phyloP scores from a whole-genome alignment of 2,113 vertebrate species.

The Micronycteris hirsuta region DNA sequence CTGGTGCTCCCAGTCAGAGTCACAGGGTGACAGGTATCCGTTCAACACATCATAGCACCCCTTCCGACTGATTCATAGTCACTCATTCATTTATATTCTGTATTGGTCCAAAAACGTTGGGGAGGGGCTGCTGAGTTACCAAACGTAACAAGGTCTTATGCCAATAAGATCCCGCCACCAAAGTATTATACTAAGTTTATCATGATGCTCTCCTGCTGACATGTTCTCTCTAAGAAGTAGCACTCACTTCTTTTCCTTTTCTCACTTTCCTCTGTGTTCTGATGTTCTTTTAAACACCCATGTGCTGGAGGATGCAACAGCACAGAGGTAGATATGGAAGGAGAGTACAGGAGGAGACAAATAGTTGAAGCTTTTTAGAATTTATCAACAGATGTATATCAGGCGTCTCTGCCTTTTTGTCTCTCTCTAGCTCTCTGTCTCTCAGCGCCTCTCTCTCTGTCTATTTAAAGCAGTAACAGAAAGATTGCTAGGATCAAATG shows the following conservation, averaged over 20 bases:
- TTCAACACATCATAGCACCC: not conserved
- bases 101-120: not conserved
- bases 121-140: not conserved
- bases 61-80: not conserved
- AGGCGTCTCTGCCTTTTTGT: not conserved
- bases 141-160: not conserved
- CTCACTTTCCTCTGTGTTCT: not conserved
- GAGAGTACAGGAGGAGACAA: not conserved
- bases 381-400: not conserved
- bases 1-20: not conserved
- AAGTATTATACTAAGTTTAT: not conserved
- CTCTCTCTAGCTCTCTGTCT: not conserved
- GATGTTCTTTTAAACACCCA: not conserved
- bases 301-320: not conserved
- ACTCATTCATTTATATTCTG: not conserved
- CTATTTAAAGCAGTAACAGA: not conserved
- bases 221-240: not conserved
- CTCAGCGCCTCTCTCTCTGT: not conserved
- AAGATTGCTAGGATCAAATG: not conserved
- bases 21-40: too few relatives aligned
- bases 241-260: not conserved
- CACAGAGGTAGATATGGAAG: not conserved
- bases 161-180: not conserved
- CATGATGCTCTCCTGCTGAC: not conserved
- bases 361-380: not conserved